These are phyloP conservation scores for Noctilio leporinus DNA, from an alignment of 2,113 vertebrate species.

Conservation along the genomic window DNA sequence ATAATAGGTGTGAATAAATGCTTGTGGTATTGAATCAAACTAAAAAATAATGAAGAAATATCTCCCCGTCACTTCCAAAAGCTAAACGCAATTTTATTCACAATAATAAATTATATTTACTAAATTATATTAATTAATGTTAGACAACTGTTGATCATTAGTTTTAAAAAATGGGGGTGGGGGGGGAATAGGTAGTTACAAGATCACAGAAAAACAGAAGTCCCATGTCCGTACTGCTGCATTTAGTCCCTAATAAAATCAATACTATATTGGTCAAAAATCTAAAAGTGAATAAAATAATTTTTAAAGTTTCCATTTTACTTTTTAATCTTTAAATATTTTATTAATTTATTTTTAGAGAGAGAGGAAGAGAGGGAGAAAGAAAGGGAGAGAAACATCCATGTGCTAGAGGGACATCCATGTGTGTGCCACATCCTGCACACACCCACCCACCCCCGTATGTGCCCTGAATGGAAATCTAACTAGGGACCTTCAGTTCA, in stretches of 20 bases:
- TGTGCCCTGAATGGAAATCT: too few species aligned
- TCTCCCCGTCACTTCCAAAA: background rate
- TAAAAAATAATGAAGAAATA: constrained; percentile 10
- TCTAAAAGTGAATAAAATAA: constrained; percentile 57
- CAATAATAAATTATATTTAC: background rate
- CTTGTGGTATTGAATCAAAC: background rate
- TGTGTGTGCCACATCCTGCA: too few species aligned
- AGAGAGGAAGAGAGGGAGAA: too few species aligned
- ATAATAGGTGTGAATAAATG: background rate
- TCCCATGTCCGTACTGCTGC: background rate
- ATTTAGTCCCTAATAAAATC: background rate
- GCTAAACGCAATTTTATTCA: background rate
- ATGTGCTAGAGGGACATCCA: too few species aligned
- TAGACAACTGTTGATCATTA: background rate
- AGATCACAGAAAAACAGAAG: background rate
- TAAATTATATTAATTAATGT: background rate
- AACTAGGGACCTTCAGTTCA: too few species aligned
- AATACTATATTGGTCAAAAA: background rate
- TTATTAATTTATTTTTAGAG: too few species aligned
- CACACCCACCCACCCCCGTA: too few species aligned
- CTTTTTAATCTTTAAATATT: too few species aligned
- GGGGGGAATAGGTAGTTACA: background rate
- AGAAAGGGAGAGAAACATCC: too few species aligned
- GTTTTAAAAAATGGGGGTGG: background rate
- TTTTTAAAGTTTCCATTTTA: constrained; percentile 63